A percentile compares a stretch with the other conserved stretches of the same genome.
phyloP scores from a whole-genome alignment of 2,113 vertebrate genomes.

The Tragelaphus buxtoni region DNA sequence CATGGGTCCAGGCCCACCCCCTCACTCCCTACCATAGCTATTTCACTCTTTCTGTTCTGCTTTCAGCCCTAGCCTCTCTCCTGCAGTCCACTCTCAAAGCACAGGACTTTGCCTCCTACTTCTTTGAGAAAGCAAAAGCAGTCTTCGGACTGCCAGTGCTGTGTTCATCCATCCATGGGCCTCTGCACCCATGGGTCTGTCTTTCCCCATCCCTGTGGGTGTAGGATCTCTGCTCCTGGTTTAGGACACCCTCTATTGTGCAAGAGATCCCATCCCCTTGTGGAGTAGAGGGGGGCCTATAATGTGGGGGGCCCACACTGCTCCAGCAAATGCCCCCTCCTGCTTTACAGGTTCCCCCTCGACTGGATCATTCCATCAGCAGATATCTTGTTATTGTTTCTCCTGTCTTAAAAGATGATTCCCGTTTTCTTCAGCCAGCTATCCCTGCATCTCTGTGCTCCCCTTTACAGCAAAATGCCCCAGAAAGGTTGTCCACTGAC shows the following conservation, averaged over 20 bases:
- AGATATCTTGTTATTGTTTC: neutral
- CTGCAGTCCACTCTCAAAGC: neutral
- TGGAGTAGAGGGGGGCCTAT: neutral
- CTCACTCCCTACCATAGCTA: neutral
- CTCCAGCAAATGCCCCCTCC: neutral
- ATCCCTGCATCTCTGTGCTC: neutral
- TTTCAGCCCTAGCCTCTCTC: neutral
- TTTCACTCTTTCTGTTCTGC: neutral
- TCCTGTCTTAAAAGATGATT: neutral
- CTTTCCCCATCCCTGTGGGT: neutral
- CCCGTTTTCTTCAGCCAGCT: neutral
- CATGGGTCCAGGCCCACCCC: fast-evolving
- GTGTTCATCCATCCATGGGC: neutral
- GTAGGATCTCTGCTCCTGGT: neutral
- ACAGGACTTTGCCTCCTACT: neutral
- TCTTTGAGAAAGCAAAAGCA: neutral
- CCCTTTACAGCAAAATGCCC: neutral
- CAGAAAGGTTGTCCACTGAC: neutral
- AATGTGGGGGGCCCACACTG: neutral
- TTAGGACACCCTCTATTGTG: neutral
- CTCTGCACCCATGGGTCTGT: neutral
- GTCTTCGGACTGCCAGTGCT: neutral
- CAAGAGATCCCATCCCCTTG: neutral
- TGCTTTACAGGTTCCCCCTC: neutral
- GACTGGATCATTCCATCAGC: neutral